These are phyloP conservation scores for Procambarus virginalis DNA, from an alignment of 1,140 invertebrate species.

Conservation along the genomic window DNA sequence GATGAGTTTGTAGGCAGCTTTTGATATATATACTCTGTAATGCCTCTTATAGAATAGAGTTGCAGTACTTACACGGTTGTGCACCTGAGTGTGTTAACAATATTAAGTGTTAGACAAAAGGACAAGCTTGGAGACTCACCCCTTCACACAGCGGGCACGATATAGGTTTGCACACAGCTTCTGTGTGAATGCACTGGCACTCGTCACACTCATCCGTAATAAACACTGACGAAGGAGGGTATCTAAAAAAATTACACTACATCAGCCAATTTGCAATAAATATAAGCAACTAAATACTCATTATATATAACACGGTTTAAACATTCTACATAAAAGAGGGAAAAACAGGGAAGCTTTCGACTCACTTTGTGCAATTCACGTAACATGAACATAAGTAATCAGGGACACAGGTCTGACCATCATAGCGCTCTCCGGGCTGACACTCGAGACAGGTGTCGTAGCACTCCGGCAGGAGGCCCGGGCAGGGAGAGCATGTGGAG, in stretches of 20 bases:
- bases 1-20: no score
- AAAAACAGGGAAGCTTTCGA: slow-evolving; percentile 18
- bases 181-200: slow-evolving; percentile 85
- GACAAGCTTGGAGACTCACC: slow-evolving; percentile 1
- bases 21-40: no score
- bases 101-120: no score
- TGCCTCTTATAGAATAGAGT: no score
- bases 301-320: not conserved
- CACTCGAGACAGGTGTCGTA: slow-evolving; percentile 72
- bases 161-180: slow-evolving; percentile 81
- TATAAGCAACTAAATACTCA: not conserved
- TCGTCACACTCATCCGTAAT: slow-evolving; percentile 83
- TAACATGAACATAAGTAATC: slow-evolving; percentile 84
- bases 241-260: slow-evolving; percentile 74
- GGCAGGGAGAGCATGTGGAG: slow-evolving; percentile 76
- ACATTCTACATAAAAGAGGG: not conserved
- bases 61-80: no score
- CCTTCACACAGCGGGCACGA: no score
- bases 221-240: slow-evolving; percentile 81
- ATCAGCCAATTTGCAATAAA: not conserved
- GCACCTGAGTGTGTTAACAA: no score
- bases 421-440: slow-evolving; percentile 77
- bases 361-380: slow-evolving; percentile 81
- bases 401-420: slow-evolving; percentile 81
- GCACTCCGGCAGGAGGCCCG: slow-evolving; percentile 72